These are phyloP conservation scores for Megalops cyprinoides DNA, from an alignment of 2,797 vertebrate species.

Conservation along the genomic window DNA sequence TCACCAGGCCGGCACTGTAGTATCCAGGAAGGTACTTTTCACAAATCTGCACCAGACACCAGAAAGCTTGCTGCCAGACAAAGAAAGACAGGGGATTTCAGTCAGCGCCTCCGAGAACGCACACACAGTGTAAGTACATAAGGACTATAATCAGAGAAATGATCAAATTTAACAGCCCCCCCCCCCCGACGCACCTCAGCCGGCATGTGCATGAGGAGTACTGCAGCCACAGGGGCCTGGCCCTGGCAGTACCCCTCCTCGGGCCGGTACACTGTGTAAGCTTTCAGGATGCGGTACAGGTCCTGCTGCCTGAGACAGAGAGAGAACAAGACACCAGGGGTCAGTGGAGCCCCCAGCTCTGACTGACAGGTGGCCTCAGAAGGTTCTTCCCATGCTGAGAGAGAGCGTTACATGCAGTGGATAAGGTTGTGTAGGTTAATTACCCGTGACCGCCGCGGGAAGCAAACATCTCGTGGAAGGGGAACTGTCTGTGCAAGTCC, in stretches of 20 bases:
- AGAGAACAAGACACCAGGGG: not conserved
- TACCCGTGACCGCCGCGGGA: slow-evolving; percentile 88
- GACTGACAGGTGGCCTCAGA: not conserved
- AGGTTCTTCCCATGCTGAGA: not conserved
- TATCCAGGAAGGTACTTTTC: slow-evolving; percentile 91
- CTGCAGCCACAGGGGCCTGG: slow-evolving; percentile 89
- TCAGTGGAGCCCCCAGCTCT: too few relatives aligned
- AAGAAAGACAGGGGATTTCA: slow-evolving; percentile 11
- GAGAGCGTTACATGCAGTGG: not conserved
- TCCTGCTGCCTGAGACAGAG: slow-evolving; percentile 82
- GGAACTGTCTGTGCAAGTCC: slow-evolving; percentile 89
- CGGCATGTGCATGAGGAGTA: slow-evolving; percentile 95
- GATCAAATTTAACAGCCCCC: not conserved
- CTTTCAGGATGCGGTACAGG: slow-evolving; percentile 88
- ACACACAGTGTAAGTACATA: not conserved
- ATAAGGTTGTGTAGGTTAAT: slow-evolving; percentile 5
- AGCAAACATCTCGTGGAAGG: slow-evolving; percentile 91
- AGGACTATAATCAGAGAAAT: not conserved
- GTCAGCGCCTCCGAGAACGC: not conserved
- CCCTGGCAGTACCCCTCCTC: slow-evolving; percentile 93
- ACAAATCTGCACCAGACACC: slow-evolving; percentile 93
- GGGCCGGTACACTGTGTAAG: slow-evolving; percentile 87
- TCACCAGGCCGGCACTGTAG: slow-evolving; percentile 92
- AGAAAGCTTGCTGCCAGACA: slow-evolving; percentile 87
- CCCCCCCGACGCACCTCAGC: slow-evolving; percentile 80